These are phyloP conservation scores for Theristicus caerulescens DNA, from an alignment of 2,113 vertebrate species.

Conservation along the genomic window DNA sequence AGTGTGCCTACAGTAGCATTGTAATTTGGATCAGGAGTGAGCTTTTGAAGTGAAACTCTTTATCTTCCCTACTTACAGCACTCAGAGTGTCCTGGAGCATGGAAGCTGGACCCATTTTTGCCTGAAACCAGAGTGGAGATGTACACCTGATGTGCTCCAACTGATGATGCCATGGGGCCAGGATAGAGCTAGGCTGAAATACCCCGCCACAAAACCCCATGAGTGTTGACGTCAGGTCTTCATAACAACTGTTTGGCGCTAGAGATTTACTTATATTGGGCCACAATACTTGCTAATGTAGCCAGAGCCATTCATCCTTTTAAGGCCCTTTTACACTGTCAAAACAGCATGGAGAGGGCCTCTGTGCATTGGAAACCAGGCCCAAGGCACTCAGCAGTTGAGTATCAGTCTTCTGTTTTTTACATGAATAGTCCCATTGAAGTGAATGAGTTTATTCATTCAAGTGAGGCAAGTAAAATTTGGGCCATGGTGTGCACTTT, in stretches of 20 bases:
- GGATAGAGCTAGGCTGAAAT: background rate
- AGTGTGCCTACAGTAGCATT: background rate
- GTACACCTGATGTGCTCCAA: background rate
- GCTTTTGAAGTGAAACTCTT: background rate
- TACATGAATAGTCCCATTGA: slow-evolving; percentile 67
- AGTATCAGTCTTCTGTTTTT: slow-evolving; percentile 64
- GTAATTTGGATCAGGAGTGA: background rate
- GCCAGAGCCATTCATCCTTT: slow-evolving; percentile 60
- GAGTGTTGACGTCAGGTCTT: slow-evolving; percentile 21
- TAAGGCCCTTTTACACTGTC: slow-evolving; percentile 48
- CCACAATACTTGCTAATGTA: slow-evolving; percentile 63
- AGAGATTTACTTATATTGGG: slow-evolving; percentile 50
- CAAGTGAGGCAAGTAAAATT: slow-evolving; percentile 65
- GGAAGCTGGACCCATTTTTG: background rate
- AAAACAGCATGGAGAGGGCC: slow-evolving; percentile 53
- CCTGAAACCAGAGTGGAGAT: background rate
- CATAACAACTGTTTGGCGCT: slow-evolving; percentile 35
- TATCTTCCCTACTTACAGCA: background rate
- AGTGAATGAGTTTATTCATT: slow-evolving; percentile 67
- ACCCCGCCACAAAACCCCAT: background rate
- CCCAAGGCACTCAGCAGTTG: slow-evolving; percentile 43
- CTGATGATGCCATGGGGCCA: background rate
- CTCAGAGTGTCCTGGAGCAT: background rate
- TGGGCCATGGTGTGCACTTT: slow-evolving; percentile 63
- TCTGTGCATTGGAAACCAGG: slow-evolving; percentile 45